A percentile compares a stretch with the other conserved stretches of the same genome.
Conservation (phyloP, 2,113 vertebrate genomes). For the Carassius gibelio region DNA sequence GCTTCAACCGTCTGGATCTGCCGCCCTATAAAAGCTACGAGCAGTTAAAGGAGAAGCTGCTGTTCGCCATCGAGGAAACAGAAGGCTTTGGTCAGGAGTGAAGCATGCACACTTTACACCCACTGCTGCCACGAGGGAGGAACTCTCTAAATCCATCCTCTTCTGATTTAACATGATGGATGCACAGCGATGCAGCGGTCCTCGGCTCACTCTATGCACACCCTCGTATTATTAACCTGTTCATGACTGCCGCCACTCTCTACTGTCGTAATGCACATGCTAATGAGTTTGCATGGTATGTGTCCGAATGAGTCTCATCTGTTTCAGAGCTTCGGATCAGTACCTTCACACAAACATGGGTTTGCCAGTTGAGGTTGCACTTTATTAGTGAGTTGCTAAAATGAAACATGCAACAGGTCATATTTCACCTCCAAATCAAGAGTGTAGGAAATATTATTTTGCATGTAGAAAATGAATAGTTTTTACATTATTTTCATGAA, state of each 20-base stretch:
- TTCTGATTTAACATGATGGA: neutral
- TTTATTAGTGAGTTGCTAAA: neutral
- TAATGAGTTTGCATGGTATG: slow-evolving; percentile 14
- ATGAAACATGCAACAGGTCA: neutral
- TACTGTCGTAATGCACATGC: neutral
- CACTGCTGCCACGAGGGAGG: neutral
- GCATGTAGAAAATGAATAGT: neutral
- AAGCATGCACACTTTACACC: slow-evolving; percentile 10
- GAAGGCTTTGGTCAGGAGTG: slow-evolving; percentile 98
- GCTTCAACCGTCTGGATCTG: slow-evolving; percentile 97
- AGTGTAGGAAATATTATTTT: neutral
- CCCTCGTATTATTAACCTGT: neutral
- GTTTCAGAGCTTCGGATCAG: neutral
- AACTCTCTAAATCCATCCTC: neutral
- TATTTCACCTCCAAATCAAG: neutral
- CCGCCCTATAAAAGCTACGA: slow-evolving; percentile 98
- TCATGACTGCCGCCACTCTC: neutral
- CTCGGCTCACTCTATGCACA: slow-evolving; percentile 19
- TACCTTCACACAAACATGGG: neutral
- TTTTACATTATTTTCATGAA: neutral
- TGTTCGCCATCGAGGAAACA: slow-evolving; percentile 98
- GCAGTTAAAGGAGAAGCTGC: slow-evolving; percentile 95
- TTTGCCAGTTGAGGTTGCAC: neutral
- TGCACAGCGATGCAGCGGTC: neutral
- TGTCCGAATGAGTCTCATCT: slow-evolving; percentile 3